Evolutionary conservation across 2,797 vertebrate genomes (phyloP).

Genomic region (Taeniopygia guttata): DNA sequence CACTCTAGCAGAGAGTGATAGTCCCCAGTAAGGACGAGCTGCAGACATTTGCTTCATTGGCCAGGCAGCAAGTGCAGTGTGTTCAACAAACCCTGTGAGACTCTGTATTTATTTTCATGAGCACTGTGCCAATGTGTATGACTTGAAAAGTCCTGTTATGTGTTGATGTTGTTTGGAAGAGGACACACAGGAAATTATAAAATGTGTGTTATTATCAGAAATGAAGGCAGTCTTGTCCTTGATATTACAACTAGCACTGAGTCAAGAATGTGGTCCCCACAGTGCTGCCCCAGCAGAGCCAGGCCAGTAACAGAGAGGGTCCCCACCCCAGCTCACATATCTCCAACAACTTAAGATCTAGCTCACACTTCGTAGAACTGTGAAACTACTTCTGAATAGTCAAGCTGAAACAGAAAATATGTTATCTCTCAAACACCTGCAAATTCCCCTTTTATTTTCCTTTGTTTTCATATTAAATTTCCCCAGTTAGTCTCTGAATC

Average conservation of each 20-base stretch:
- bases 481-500: not conserved
- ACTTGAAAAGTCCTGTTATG: not conserved
- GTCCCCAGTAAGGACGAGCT: not conserved
- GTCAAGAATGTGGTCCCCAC: not conserved
- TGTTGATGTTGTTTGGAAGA: not conserved
- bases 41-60: not conserved
- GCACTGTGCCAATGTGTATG: not conserved
- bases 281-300: not conserved
- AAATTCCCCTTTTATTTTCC: not conserved
- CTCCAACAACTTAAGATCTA: not conserved
- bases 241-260: not conserved
- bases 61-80: not conserved
- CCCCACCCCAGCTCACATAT: not conserved
- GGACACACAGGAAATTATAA: not conserved
- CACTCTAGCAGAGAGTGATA: not conserved
- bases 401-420: not conserved
- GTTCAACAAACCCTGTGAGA: not conserved
- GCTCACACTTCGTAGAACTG: not conserved
- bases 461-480: conserved; percentile 1
- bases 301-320: not conserved
- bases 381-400: not conserved
- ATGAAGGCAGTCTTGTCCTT: not conserved
- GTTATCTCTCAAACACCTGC: not conserved
- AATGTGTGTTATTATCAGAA: not conserved
- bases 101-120: not conserved